These are phyloP conservation scores for Hesperia comma DNA, from an alignment of 2,888 invertebrate genomes.

Conservation along the genomic window DNA sequence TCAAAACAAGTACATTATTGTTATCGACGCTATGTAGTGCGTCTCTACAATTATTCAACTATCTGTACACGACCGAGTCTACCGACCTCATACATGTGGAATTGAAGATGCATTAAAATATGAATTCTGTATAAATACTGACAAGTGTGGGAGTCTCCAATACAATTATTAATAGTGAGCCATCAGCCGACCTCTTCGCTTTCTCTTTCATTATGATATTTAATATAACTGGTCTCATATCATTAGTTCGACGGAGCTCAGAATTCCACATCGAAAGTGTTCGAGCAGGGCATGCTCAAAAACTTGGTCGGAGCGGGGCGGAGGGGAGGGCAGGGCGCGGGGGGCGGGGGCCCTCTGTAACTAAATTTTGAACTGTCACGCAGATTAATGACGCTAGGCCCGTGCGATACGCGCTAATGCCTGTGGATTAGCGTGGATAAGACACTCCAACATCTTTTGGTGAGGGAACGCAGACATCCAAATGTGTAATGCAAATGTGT, in stretches of 20 bases:
- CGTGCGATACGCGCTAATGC: conserved; percentile 84
- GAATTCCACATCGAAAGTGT: conserved; percentile 37
- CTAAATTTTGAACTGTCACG: conserved; percentile 85
- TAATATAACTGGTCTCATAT: conserved; percentile 8
- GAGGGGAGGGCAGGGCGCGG: conserved; percentile 41
- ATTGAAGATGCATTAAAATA: no score
- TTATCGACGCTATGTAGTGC: no score
- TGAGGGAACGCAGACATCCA: no score
- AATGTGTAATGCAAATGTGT: no score
- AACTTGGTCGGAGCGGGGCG: conserved; percentile 58
- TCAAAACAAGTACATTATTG: no score
- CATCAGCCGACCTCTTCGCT: not conserved
- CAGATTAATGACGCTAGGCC: conserved; percentile 84
- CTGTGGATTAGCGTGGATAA: conserved; percentile 70
- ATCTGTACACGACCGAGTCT: no score
- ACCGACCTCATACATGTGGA: no score
- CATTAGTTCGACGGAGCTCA: conserved; percentile 13
- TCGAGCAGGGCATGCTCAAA: conserved; percentile 65
- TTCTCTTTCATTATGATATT: conserved; percentile 19
- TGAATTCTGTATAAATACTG: no score
- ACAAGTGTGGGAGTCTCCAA: not conserved
- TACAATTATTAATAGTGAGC: not conserved
- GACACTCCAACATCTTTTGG: conserved; percentile 40
- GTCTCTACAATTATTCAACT: no score
- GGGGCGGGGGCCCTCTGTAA: conserved; percentile 77